A percentile compares a stretch with the other conserved stretches of the same genome.
Conservation (phyloP, 2,888 invertebrate genomes). For the Muscina levida region DNA sequence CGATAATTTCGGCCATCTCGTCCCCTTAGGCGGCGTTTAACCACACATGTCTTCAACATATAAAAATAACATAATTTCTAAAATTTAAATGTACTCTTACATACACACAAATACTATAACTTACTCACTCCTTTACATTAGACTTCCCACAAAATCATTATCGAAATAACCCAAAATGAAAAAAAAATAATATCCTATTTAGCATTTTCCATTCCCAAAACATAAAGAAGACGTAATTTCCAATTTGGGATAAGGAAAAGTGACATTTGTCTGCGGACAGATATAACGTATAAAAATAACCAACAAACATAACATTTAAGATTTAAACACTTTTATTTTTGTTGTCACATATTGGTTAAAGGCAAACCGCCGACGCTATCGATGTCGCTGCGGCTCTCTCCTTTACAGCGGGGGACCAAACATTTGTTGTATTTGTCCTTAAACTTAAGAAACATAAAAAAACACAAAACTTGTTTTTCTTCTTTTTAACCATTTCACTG, state of each 20-base stretch:
- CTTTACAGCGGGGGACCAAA: not conserved
- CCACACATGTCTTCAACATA: constrained; percentile 13
- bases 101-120: too few relatives aligned
- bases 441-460: constrained; percentile 40
- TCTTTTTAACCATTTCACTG: too few relatives aligned
- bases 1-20: constrained; percentile 4
- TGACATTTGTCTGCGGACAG: not conserved
- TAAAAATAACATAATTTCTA: constrained; percentile 1
- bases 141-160: constrained; percentile 10
- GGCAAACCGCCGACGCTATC: too few relatives aligned
- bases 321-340: constrained; percentile 49
- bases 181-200: constrained; percentile 15
- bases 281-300: constrained; percentile 21
- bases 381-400: too few relatives aligned
- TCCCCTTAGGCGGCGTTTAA: not conserved
- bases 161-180: not conserved
- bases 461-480: not conserved
- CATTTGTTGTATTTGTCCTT: constrained; percentile 10
- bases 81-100: constrained; percentile 13
- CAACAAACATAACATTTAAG: constrained; percentile 44
- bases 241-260: constrained; percentile 2
- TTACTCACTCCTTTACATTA: constrained; percentile 22
- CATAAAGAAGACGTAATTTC: not conserved
- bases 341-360: constrained; percentile 8
- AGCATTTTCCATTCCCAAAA: not conserved